Evolutionary conservation across 1,140 invertebrate species (phyloP).

Genomic region (Diorhabda carinulata): DNA sequence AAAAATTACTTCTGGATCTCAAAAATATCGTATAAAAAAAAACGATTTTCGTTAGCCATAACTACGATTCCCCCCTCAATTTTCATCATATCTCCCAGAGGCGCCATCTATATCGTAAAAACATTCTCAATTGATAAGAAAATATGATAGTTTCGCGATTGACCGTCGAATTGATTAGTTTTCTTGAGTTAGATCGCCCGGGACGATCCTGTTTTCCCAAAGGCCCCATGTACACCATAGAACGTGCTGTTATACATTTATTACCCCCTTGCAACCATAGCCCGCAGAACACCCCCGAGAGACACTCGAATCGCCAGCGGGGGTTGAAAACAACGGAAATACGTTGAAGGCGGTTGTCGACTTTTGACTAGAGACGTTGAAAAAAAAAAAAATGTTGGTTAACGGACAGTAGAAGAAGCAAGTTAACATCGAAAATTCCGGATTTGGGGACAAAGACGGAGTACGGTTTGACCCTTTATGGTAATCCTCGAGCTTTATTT

Average conservation of each 20-base stretch:
- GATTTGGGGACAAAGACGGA: background rate
- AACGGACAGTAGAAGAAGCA: no score
- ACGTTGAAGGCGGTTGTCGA: background rate
- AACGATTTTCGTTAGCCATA: no score
- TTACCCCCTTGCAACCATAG: background rate
- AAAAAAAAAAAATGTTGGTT: no score
- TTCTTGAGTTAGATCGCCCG: background rate
- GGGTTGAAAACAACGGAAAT: background rate
- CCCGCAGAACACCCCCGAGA: background rate
- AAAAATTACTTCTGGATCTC: no score
- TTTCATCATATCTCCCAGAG: no score
- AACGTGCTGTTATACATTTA: background rate
- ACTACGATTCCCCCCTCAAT: no score
- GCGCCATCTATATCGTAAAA: no score
- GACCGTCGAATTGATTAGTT: conserved; percentile 2
- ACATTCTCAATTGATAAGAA: no score
- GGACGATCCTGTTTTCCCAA: background rate
- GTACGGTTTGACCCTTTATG: background rate
- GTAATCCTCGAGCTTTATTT: background rate
- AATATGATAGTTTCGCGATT: background rate
- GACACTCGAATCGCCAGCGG: background rate
- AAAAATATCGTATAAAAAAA: no score
- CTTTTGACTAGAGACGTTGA: background rate
- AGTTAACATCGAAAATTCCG: no score
- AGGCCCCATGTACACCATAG: background rate